Conservation (phyloP, 2,797 vertebrate genomes). For the Protosalanx chinensis region DNA sequence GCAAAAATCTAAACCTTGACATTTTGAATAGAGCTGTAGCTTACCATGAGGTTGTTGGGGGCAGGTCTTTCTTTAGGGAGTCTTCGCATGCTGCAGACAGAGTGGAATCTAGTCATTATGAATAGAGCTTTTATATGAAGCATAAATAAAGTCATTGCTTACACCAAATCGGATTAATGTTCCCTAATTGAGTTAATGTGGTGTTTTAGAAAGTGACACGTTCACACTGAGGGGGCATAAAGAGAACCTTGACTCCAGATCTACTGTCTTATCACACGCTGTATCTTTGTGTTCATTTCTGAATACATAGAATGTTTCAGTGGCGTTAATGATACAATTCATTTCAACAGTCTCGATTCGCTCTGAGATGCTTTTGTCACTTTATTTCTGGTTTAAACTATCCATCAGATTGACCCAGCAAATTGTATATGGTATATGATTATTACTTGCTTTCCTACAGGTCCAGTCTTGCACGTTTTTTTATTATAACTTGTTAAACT, state of each 20-base stretch:
- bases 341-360: not conserved
- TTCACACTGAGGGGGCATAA: not conserved
- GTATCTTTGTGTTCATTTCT: not conserved
- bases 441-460: too few species aligned
- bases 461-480: too few species aligned
- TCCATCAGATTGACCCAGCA: too few species aligned
- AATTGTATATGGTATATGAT: too few species aligned
- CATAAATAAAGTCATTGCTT: not conserved
- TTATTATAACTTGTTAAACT: too few species aligned
- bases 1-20: conserved; percentile 29
- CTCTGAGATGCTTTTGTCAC: not conserved
- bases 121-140: not conserved
- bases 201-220: not conserved
- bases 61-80: conserved; percentile 94
- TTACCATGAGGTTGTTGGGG: conserved; percentile 96
- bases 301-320: not conserved
- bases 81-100: conserved; percentile 84
- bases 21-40: conserved; percentile 54
- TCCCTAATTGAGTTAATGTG: not conserved
- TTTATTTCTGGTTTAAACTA: too few species aligned
- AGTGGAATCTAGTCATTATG: conserved; percentile 16
- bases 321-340: not conserved
- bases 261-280: not conserved
- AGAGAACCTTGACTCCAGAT: not conserved
- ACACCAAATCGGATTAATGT: not conserved